Percentiles rank a stretch among this genome's conserved stretches.
phyloP scores from a whole-genome alignment of 1,140 invertebrate genomes.

The Stegodyphus mimosarum region DNA sequence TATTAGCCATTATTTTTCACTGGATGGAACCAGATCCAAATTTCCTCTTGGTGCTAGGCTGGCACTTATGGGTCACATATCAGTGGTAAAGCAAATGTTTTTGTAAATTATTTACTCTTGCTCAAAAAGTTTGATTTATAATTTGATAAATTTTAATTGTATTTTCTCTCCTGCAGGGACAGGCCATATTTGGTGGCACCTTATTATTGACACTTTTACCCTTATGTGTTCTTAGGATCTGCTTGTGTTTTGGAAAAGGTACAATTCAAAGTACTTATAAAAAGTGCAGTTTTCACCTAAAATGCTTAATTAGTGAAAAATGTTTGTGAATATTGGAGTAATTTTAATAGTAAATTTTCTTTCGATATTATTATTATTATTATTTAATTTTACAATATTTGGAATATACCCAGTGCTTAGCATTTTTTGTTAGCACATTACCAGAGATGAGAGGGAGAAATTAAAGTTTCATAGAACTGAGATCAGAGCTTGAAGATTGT shows the following conservation, averaged over 20 bases:
- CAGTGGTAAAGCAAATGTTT: constrained; percentile 72
- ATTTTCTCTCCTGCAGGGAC: constrained; percentile 20
- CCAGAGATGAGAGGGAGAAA: no score
- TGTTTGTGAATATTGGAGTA: no score
- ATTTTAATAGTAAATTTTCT: no score
- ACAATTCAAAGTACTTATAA: not conserved
- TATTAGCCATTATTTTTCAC: constrained; percentile 79
- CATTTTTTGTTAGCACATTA: no score
- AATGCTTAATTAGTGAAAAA: no score
- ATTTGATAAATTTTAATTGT: not conserved
- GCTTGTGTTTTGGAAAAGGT: constrained; percentile 54
- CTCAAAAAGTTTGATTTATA: not conserved
- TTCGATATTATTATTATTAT: no score
- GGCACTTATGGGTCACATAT: constrained; percentile 78
- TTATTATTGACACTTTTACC: constrained; percentile 43
- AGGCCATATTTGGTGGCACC: constrained; percentile 36
- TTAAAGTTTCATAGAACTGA: no score
- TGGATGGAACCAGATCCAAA: constrained; percentile 77
- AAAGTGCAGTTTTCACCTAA: no score
- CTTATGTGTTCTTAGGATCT: constrained; percentile 37
- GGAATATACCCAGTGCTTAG: no score
- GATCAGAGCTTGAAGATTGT: no score
- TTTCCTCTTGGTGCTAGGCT: constrained; percentile 78
- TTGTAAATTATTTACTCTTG: not conserved
- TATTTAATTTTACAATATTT: no score